Conservation (phyloP, 2,888 invertebrate genomes). For the Acanthacorydalis orientalis region DNA sequence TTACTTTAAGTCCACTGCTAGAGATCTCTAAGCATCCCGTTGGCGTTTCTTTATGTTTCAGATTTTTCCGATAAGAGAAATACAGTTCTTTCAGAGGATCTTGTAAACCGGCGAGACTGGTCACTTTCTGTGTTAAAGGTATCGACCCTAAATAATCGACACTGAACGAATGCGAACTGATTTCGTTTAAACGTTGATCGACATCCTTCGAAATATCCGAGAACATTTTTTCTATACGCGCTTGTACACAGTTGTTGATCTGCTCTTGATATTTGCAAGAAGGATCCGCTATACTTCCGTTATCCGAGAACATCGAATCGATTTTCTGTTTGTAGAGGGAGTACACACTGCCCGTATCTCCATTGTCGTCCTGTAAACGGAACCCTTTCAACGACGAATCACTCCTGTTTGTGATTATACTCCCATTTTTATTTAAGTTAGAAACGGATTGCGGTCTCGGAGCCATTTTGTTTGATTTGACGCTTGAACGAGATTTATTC, state of each 20-base stretch:
- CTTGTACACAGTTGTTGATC: slow-evolving; percentile 62
- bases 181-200: slow-evolving; percentile 34
- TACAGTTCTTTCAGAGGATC: slow-evolving; percentile 61
- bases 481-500: background rate
- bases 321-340: slow-evolving; percentile 69
- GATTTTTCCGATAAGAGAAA: slow-evolving; percentile 38
- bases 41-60: slow-evolving; percentile 32
- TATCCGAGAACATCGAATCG: slow-evolving; percentile 68
- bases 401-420: slow-evolving; percentile 10
- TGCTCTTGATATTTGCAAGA: slow-evolving; percentile 14
- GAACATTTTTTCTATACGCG: slow-evolving; percentile 74
- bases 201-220: slow-evolving; percentile 47
- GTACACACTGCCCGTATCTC: slow-evolving; percentile 27
- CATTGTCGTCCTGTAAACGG: slow-evolving; percentile 19
- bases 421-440: background rate
- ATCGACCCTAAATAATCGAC: slow-evolving; percentile 74
- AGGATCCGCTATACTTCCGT: slow-evolving; percentile 11
- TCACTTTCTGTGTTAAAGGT: slow-evolving; percentile 60
- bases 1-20: slow-evolving; percentile 52
- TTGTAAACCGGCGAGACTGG: slow-evolving; percentile 68
- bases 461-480: slow-evolving; percentile 2
- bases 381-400: slow-evolving; percentile 20
- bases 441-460: slow-evolving; percentile 4
- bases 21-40: slow-evolving; percentile 51
- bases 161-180: slow-evolving; percentile 31